Evolutionary conservation across 2,113 vertebrate species (phyloP), one percentile per base, ranked within the genome.

Genomic region (Solea solea): DNA sequence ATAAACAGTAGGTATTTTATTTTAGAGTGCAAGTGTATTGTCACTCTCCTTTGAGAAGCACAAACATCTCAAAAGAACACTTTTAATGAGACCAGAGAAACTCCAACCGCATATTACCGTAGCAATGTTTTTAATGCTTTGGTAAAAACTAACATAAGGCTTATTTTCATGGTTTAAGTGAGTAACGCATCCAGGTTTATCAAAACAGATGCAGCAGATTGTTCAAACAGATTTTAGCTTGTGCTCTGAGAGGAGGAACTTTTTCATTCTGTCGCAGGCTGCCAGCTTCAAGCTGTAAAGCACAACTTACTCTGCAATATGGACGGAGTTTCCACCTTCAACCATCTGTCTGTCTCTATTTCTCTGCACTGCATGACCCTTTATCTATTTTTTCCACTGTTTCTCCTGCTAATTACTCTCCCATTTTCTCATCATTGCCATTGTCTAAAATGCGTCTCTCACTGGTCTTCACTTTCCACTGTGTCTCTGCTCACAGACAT

Each of bases 401-500:
- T 61, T 51, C 68, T 55, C 52, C 66, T 15, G 21, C 64, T 83
- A 78, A 85, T 79, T 65, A 76, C 27, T 66, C 53, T 16, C 21
- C 8, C 48, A 16, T 8, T 12, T 68, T 48, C 28, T 52, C 53
- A 0, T 56, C 52, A 65, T 28, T 25, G 55, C 27, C 42, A 65
- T 64, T 54, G 68, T 84, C 78, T 70, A 61, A 69, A 21, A 46
- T 42, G 58, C 58, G 25, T 67, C 48, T 48, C 74, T 25, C 14
- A 5, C 44, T 1, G 28, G 9, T 56, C 45, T 68, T 56, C 7
- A 64, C 10, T 46, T 52, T 56, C 13, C 5, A 7, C 50, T 7
- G 3, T 49, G 16, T 48, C 40, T 64, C 49, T 42, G 13, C 54
- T 74, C 58, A 27, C 64, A 78, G n/a, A 64, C n/a, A 27, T 58